Conservation (phyloP, 2,888 invertebrate genomes). For the Synanthedon vespiformis region DNA sequence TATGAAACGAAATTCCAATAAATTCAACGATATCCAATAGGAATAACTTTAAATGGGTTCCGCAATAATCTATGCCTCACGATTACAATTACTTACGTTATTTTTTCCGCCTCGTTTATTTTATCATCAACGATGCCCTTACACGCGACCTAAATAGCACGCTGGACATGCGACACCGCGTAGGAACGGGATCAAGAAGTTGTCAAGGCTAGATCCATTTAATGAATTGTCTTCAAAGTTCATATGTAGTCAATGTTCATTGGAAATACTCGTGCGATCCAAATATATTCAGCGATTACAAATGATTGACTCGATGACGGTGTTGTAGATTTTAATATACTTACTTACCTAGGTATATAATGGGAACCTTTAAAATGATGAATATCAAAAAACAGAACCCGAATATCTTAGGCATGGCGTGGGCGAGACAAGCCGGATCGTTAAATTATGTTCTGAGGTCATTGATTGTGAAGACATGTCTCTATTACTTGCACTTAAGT, state of each 20-base stretch:
- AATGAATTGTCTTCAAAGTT: neutral
- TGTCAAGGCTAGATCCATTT: conserved; percentile 65
- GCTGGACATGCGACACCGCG: conserved; percentile 45
- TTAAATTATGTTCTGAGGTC: conserved; percentile 54
- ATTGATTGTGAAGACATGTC: conserved; percentile 48
- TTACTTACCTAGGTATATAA: too few species aligned
- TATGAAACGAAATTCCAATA: too few species aligned
- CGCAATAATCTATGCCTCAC: neutral
- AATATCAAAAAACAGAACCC: neutral
- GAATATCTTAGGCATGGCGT: conserved; percentile 22
- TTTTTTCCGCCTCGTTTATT: conserved; percentile 16
- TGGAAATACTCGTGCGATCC: too few species aligned
- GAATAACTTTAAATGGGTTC: conserved; percentile 19
- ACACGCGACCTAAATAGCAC: conserved; percentile 44
- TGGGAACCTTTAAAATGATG: too few species aligned
- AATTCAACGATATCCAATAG: too few species aligned
- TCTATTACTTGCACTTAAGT: conserved; percentile 13
- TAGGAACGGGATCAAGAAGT: conserved; percentile 60
- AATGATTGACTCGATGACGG: too few species aligned
- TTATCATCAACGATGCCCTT: conserved; percentile 19
- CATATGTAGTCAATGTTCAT: neutral
- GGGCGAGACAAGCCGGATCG: conserved; percentile 50
- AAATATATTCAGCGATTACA: too few species aligned
- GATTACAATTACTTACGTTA: neutral
- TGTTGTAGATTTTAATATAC: too few species aligned